Base-by-base conservation (phyloP, 92 coral and sea anemone species). In the Nematostella vectensis region DNA sequence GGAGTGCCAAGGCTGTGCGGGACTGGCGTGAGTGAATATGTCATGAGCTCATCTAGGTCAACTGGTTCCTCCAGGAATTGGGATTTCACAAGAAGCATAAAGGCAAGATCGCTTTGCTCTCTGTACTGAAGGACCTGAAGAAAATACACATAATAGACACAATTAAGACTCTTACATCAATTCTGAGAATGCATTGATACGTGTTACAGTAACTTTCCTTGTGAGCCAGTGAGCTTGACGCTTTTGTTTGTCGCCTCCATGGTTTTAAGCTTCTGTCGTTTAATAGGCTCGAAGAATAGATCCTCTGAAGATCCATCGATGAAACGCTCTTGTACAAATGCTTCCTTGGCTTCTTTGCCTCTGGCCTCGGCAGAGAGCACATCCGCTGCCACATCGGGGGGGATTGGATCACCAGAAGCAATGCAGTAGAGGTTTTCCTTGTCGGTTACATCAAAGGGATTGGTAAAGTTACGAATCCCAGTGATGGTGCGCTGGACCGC, bases 171-270 rank as follows among this genome's bases (percentile, higher is more conserved):
- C n/a, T n/a, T n/a, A n/a, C n/a, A n/a, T n/a, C n/a, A n/a, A n/a
- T n/a, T n/a, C n/a, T n/a, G n/a, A n/a, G n/a, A n/a, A n/a, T n/a
- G n/a, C n/a, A n/a, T n/a, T n/a, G n/a, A n/a, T n/a, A 65, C 16
- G 73, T 72, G 44, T n/a, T n/a, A n/a, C n/a, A n/a, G n/a, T n/a
- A 76, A 75, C 76, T 55, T 76, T 27, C 82, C 83, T 55, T 76
- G 71, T 27, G 83, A 76, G n/a, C n/a, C n/a, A n/a, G 78, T 77
- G 68, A 77, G 77, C 10, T 54, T 51, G 50, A 77, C 78, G 37
- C 48, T 52, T 51, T 63, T 77, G 69, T 22, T 70, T 0, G 65
- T 56, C 37, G 50, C 78, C 25, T 63, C 74, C 72, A 70, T 70
- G 18, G 83, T 70, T 27, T 70, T 61, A 4, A 77, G 58, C 36